phyloP scores from a whole-genome alignment of 1,140 invertebrate genomes.

The Oreohelix idahoensis region DNA sequence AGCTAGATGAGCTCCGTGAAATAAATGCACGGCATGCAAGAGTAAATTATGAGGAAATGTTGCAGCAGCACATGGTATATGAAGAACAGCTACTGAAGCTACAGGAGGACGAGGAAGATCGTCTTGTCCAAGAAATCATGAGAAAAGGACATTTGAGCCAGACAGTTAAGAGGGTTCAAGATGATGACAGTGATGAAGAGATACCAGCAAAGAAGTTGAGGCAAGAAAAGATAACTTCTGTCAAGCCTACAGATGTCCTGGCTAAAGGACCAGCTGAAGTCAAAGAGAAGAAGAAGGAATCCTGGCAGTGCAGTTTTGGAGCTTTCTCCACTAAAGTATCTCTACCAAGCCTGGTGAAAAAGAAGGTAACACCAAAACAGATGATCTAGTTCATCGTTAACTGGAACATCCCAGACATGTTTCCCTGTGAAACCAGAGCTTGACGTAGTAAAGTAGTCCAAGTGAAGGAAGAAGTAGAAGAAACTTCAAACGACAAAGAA shows the following conservation, averaged over 20 bases:
- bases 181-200: conserved; percentile 4
- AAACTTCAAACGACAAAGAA: not conserved
- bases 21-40: conserved; percentile 90
- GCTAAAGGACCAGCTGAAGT: not conserved
- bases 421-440: not conserved
- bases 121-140: conserved; percentile 79
- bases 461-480: not conserved
- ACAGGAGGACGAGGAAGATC: conserved; percentile 88
- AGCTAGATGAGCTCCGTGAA: conserved; percentile 96
- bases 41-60: conserved; percentile 90
- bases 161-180: not conserved
- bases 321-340: not conserved
- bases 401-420: not conserved
- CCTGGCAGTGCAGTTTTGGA: conserved; percentile 16
- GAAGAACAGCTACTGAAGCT: conserved; percentile 65
- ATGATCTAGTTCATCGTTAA: not conserved
- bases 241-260: not conserved
- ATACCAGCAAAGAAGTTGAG: not conserved
- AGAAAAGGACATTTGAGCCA: not conserved
- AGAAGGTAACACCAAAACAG: not conserved
- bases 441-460: not conserved
- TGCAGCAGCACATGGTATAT: conserved; percentile 72
- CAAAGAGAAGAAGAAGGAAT: conserved; percentile 9
- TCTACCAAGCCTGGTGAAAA: not conserved
- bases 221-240: not conserved